Percentiles rank a stretch among this genome's conserved stretches.
These are phyloP conservation scores for Periphyllus acericola DNA, from an alignment of 2,888 invertebrate genomes.

Conservation along the genomic window DNA sequence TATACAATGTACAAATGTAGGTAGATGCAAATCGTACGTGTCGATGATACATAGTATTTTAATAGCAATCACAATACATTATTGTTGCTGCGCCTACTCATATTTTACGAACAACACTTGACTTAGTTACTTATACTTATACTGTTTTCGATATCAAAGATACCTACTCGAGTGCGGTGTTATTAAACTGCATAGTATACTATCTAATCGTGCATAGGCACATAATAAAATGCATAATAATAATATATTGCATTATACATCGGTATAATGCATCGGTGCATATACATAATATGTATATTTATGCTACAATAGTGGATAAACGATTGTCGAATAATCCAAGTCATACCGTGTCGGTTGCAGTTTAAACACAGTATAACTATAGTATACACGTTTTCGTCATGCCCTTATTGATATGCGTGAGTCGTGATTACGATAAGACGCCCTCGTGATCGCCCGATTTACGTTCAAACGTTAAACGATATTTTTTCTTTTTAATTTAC, in stretches of 20 bases:
- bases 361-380: neutral
- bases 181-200: too few relatives aligned
- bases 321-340: neutral
- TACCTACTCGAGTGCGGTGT: too few relatives aligned
- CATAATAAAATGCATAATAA: too few relatives aligned
- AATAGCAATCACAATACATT: neutral
- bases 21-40: neutral
- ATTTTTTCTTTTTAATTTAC: constrained; percentile 36
- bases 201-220: too few relatives aligned
- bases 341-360: neutral
- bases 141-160: neutral
- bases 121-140: neutral
- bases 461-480: neutral
- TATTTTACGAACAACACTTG: neutral
- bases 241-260: neutral
- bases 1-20: too few relatives aligned
- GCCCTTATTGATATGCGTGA: constrained; percentile 33
- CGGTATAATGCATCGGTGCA: neutral
- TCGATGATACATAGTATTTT: neutral
- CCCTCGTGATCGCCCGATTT: constrained; percentile 35
- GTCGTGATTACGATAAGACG: constrained; percentile 47
- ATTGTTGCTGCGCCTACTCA: too few relatives aligned
- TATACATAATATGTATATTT: too few relatives aligned
- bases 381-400: constrained; percentile 23
- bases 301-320: neutral